These are phyloP conservation scores for Daboia siamensis DNA, from an alignment of 2,113 vertebrate genomes.

Conservation along the genomic window DNA sequence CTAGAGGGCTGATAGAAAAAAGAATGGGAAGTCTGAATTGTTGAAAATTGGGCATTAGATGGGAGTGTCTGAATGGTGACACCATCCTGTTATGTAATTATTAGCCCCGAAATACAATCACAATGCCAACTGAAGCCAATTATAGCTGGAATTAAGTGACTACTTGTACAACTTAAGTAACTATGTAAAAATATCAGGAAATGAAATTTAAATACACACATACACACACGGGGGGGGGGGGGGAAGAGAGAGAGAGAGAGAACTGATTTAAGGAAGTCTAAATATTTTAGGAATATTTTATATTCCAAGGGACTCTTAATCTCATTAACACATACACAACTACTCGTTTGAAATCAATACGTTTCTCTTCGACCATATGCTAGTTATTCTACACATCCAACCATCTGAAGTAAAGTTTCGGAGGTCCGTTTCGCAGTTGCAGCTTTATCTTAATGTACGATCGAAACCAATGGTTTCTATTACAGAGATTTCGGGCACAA, in stretches of 20 bases:
- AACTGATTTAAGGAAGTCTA: background rate
- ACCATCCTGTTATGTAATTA: background rate
- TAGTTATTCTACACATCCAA: background rate
- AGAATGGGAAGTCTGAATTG: background rate
- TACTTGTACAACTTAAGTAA: background rate
- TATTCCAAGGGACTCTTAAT: background rate
- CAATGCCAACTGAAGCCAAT: background rate
- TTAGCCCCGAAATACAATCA: background rate
- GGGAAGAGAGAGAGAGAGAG: no score
- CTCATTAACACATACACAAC: background rate
- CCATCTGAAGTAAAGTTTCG: background rate
- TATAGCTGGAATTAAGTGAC: background rate
- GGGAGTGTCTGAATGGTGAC: background rate
- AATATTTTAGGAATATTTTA: background rate
- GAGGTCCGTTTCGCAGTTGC: background rate
- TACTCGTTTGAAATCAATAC: background rate
- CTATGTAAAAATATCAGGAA: background rate
- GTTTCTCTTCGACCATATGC: background rate
- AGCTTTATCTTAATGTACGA: background rate
- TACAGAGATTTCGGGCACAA: background rate
- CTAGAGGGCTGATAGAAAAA: background rate
- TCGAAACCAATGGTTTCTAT: background rate
- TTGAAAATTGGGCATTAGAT: background rate
- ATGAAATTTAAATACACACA: background rate
- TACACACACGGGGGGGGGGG: no score